These are phyloP conservation scores for Struthio camelus DNA, from an alignment of 2,113 vertebrate species.

Conservation along the genomic window DNA sequence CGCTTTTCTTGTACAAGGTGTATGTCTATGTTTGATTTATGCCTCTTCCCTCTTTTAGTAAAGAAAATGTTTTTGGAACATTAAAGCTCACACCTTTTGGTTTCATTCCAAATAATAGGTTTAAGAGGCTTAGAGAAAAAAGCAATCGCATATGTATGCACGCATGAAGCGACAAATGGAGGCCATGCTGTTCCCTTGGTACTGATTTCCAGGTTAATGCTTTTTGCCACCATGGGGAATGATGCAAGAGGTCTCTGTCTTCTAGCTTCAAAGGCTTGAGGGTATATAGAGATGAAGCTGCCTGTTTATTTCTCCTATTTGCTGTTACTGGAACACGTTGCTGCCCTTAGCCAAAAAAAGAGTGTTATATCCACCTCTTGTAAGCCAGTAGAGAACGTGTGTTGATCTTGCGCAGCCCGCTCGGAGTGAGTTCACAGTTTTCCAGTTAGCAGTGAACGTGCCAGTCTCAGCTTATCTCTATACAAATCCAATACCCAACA, in stretches of 20 bases:
- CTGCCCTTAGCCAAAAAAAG: not conserved
- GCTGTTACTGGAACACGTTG: not conserved
- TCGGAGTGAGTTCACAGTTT: not conserved
- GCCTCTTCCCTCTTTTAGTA: not conserved
- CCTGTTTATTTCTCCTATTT: not conserved
- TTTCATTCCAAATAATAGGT: not conserved
- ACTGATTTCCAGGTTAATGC: not conserved
- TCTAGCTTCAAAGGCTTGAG: not conserved
- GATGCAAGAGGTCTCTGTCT: not conserved
- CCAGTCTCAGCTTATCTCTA: not conserved
- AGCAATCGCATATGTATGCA: not conserved
- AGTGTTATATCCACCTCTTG: not conserved
- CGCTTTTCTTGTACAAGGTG: not conserved
- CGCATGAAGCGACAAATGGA: not conserved
- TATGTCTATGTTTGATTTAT: not conserved
- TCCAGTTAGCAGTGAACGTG: not conserved
- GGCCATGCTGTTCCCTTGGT: not conserved
- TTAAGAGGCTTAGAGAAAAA: not conserved
- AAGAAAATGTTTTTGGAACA: no score
- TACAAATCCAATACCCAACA: not conserved
- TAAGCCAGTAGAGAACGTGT: not conserved
- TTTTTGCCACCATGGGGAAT: not conserved
- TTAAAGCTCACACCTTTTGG: not conserved
- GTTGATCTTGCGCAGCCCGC: not conserved
- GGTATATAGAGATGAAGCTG: not conserved